Conservation (phyloP, 1,140 invertebrate genomes). For the Trypoxylus dichotomus region DNA sequence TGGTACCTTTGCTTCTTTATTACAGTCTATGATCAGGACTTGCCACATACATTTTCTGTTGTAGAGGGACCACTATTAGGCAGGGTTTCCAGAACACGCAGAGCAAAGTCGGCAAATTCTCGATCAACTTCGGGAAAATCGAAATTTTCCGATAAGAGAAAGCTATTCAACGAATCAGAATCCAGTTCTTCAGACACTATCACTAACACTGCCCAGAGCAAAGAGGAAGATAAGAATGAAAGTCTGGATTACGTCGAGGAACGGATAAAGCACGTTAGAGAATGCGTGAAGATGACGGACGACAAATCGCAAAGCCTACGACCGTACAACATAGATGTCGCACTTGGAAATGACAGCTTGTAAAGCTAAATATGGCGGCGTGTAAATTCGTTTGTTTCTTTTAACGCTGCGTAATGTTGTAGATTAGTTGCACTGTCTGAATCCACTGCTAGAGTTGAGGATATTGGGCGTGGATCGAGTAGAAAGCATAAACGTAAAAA, state of each 20-base stretch:
- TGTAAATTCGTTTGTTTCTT: conserved; percentile 15
- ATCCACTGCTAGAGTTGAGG: conserved; percentile 39
- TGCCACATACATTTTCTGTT: conserved; percentile 27
- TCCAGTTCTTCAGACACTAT: conserved; percentile 46
- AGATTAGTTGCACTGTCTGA: conserved; percentile 29
- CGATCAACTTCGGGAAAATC: conserved; percentile 52
- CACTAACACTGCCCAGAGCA: conserved; percentile 21
- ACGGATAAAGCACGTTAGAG: conserved; percentile 46
- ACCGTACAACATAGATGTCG: conserved; percentile 47
- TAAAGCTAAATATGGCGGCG: conserved; percentile 29
- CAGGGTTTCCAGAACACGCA: conserved; percentile 60
- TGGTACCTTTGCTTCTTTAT: conserved; percentile 44
- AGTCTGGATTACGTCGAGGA: conserved; percentile 44
- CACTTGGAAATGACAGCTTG: conserved; percentile 38
- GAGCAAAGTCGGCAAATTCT: conserved; percentile 61
- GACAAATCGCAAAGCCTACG: conserved; percentile 36
- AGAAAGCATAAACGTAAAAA: conserved; percentile 43
- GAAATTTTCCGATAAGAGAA: conserved; percentile 47
- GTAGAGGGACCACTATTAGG: conserved; percentile 59
- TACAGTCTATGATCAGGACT: background rate
- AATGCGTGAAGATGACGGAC: conserved; percentile 36
- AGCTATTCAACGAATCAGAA: conserved; percentile 42
- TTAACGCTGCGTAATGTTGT: background rate
- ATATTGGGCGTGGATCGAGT: conserved; percentile 37
- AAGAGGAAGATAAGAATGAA: conserved; percentile 33